A percentile compares a stretch with the other conserved stretches of the same genome.
These are phyloP conservation scores for Pogonus chalceus DNA, from an alignment of 1,140 invertebrate genomes.

Conservation along the genomic window DNA sequence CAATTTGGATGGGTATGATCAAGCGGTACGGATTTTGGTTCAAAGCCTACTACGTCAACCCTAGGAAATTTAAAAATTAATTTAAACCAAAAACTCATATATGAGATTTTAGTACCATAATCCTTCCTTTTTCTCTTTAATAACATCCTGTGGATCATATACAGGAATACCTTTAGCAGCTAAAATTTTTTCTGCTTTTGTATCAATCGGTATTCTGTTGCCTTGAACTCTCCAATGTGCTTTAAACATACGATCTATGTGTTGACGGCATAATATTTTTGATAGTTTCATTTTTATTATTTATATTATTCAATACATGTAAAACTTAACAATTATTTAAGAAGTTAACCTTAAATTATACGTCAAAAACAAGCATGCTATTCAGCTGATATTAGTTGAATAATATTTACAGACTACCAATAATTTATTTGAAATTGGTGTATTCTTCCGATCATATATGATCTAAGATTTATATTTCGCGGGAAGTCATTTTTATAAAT, in stretches of 20 bases:
- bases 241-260: constrained; percentile 56
- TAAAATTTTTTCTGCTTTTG: constrained; percentile 40
- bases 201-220: constrained; percentile 41
- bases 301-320: not conserved
- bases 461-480: no score
- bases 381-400: no score
- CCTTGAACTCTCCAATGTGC: constrained; percentile 55
- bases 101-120: constrained; percentile 24
- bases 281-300: constrained; percentile 50
- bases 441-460: no score
- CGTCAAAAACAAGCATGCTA: no score
- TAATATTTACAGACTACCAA: no score
- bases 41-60: constrained; percentile 38
- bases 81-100: constrained; percentile 6
- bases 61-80: constrained; percentile 28
- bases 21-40: constrained; percentile 28
- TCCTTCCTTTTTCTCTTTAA: constrained; percentile 33
- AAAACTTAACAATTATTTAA: no score
- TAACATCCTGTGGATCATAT: constrained; percentile 42
- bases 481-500: no score
- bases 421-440: no score
- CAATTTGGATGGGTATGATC: constrained; percentile 53
- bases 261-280: constrained; percentile 47
- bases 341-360: no score
- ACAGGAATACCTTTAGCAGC: constrained; percentile 41